Evolutionary conservation across 1,140 invertebrate species (phyloP).

Genomic region (Zelostemma sp.): DNA sequence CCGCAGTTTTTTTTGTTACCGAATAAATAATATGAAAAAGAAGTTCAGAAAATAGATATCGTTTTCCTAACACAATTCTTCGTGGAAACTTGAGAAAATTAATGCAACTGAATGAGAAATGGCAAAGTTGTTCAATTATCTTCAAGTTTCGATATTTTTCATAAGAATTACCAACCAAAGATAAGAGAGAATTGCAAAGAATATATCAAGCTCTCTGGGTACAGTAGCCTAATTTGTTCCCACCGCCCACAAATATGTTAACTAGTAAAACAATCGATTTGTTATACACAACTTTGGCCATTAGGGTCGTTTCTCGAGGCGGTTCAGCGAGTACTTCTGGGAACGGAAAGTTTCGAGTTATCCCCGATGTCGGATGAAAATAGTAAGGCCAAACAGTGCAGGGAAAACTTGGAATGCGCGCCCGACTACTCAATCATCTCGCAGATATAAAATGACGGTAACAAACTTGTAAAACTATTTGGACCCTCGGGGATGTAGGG

Average conservation of each 20-base stretch:
- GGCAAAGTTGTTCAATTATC: background rate
- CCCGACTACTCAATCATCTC: conserved; percentile 41
- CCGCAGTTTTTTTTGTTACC: too few relatives aligned
- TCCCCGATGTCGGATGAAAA: conserved; percentile 36
- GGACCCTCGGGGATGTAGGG: conserved; percentile 7
- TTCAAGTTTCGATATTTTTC: background rate
- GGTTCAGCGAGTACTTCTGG: conserved; percentile 25
- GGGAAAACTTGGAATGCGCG: conserved; percentile 24
- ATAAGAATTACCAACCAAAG: conserved; percentile 4
- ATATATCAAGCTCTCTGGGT: conserved; percentile 28
- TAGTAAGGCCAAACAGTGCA: conserved; percentile 31
- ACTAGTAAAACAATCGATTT: conserved; percentile 43
- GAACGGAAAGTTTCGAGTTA: conserved; percentile 43
- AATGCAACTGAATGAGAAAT: background rate
- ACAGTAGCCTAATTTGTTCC: conserved; percentile 15
- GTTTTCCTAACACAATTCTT: background rate
- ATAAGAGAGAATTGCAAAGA: conserved; percentile 24
- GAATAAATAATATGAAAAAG: too few relatives aligned
- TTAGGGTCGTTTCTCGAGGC: conserved; percentile 32
- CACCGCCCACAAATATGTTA: conserved; percentile 29
- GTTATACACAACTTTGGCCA: conserved; percentile 45
- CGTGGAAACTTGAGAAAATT: background rate
- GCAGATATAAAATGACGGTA: conserved; percentile 40
- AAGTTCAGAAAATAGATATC: too few relatives aligned
- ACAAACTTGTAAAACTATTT: conserved; percentile 41